Base-by-base conservation (phyloP, 2,113 vertebrate species). In the Aix galericulata region DNA sequence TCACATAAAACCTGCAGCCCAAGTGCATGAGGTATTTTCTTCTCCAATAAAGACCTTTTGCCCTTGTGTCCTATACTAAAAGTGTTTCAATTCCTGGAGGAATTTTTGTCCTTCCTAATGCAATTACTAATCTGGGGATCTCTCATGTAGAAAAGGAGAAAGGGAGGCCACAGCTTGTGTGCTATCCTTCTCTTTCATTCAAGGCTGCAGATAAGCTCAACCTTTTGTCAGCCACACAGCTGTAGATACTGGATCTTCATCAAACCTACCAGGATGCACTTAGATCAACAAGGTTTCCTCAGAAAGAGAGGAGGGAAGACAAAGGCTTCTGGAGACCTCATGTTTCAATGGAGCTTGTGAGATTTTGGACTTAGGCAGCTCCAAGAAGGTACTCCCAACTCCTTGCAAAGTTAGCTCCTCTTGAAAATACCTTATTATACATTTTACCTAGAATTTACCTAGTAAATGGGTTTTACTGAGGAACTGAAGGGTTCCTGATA, bases 101-200 rank as follows among this genome's bases (percentile, higher is more conserved):
- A 82, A 56, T 96, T 91, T 79, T 93, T 82, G 72, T 95, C 91
- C 81, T 96, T 93, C 92, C 83, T 95, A 94, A 94, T 93, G 81
- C 80, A 83, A 88, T 95, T 96, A 76, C 83, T 93, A 80, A 82
- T 91, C 86, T 92, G 83, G 44, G 36, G 77, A 63, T 88, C 77
- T 82, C 81, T 91, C 83, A 66, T 80, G 92, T 79, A 85, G 86
- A 89, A 93, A 77, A 73, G 42, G 48, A 76, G 68, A 88, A 88
- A 86, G 69, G 21, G 74, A 85, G 22, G 13, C 40, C 46, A 62
- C 32, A 55, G 74, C 42, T 38, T 58, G 11, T 90, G 17, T 58
- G 8, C 90, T 80, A 95, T 62, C 55, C n/a, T 92, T 92, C 55
- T 66, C 29, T 72, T 73, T 58, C 73, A 34, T 78, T 60, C 82